phyloP scores from a whole-genome alignment of 2,888 invertebrate species.

The Sipunculus nudus region DNA sequence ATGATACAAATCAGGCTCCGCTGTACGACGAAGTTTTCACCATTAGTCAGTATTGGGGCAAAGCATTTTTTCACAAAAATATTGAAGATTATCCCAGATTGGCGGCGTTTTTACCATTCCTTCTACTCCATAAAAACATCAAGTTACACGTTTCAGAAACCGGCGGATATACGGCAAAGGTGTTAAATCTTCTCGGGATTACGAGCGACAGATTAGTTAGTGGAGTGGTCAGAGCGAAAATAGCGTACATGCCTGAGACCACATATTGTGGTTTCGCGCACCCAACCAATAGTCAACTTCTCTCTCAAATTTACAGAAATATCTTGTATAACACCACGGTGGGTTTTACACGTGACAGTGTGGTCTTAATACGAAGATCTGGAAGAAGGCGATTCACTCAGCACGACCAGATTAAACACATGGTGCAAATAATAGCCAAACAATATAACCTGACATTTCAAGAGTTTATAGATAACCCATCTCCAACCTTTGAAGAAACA shows the following conservation, averaged over 20 bases:
- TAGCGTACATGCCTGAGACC: constrained; percentile 36
- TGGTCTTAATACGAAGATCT: constrained; percentile 24
- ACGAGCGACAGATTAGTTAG: constrained; percentile 27
- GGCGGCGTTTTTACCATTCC: constrained; percentile 34
- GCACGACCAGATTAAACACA: constrained; percentile 4
- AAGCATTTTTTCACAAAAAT: constrained; percentile 35
- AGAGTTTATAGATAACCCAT: constrained; percentile 30
- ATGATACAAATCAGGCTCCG: constrained; percentile 9
- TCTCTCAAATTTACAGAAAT: constrained; percentile 17
- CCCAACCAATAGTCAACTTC: constrained; percentile 21
- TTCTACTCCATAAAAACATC: constrained; percentile 21
- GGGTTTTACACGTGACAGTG: too few relatives aligned
- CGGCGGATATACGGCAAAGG: constrained; percentile 17
- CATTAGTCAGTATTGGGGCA: constrained; percentile 37
- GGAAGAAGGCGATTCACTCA: constrained; percentile 18
- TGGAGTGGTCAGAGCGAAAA: constrained; percentile 29
- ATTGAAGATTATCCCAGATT: constrained; percentile 36
- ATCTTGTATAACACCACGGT: too few relatives aligned
- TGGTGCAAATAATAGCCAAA: constrained; percentile 14
- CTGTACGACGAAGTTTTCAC: constrained; percentile 39
- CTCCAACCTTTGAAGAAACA: constrained; percentile 25
- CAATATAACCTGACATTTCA: constrained; percentile 18
- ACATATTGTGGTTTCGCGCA: constrained; percentile 39
- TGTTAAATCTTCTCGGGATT: constrained; percentile 28
- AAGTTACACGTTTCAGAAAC: constrained; percentile 33